Conservation (phyloP, 2,797 vertebrate genomes). For the Peromyscus nudipes region DNA sequence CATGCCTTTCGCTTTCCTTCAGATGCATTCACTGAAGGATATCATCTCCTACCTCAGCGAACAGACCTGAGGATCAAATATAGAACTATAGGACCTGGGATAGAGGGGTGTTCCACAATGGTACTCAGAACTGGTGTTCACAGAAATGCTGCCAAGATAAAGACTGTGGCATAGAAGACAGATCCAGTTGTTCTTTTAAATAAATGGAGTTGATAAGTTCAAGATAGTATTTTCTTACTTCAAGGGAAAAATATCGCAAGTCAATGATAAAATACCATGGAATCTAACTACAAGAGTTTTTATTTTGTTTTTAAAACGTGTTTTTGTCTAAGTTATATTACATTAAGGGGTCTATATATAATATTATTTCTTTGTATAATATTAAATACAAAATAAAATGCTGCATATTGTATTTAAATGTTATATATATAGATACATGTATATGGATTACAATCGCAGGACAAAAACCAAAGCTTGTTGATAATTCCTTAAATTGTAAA, state of each 20-base stretch:
- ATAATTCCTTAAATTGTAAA: constrained; percentile 39
- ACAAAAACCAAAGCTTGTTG: not conserved
- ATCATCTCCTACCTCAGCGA: constrained; percentile 48
- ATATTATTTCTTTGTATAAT: constrained; percentile 56
- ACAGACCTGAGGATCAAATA: not conserved
- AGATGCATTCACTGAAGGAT: not conserved
- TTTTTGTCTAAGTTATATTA: constrained; percentile 60
- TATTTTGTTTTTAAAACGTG: constrained; percentile 41
- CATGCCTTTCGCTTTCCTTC: not conserved
- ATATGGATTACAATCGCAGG: not conserved
- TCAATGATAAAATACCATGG: constrained; percentile 2
- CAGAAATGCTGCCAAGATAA: not conserved
- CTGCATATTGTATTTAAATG: not conserved
- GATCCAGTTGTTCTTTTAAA: constrained; percentile 35
- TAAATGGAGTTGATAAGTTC: constrained; percentile 27
- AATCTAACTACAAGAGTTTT: constrained; percentile 35
- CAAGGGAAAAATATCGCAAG: constrained; percentile 33
- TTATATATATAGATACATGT: not conserved
- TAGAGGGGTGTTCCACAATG: not conserved
- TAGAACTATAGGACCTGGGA: not conserved
- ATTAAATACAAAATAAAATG: constrained; percentile 46
- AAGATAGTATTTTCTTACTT: constrained; percentile 60
- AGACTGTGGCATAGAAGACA: not conserved
- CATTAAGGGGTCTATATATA: constrained; percentile 17
- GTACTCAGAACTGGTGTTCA: constrained; percentile 38